Evolutionary conservation across 2,113 vertebrate genomes (phyloP).

Genomic region (Gopherus evgoodei): DNA sequence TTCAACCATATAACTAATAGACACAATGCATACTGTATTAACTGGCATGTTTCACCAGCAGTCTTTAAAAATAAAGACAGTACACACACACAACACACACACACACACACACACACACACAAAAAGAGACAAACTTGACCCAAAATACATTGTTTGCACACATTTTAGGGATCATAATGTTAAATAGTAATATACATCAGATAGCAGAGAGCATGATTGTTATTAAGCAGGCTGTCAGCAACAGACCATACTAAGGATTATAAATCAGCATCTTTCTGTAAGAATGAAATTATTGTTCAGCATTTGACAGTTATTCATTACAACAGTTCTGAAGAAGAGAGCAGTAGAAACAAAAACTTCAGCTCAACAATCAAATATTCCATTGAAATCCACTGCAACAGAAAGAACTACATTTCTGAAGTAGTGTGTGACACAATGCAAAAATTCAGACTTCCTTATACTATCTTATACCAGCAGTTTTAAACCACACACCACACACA

Average conservation of each 20-base stretch:
- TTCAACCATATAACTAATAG: not conserved
- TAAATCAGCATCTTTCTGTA: not conserved
- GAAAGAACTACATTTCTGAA: not conserved
- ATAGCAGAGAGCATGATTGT: not conserved
- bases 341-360: not conserved
- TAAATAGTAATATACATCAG: too few species aligned
- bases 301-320: not conserved
- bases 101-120: too few species aligned
- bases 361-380: not conserved
- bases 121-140: not conserved
- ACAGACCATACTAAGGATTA: not conserved
- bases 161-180: too few species aligned
- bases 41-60: not conserved
- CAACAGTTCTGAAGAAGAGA: not conserved
- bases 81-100: not conserved
- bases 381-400: not conserved
- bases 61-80: not conserved
- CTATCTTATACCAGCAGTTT: not conserved
- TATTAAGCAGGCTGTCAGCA: not conserved
- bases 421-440: not conserved
- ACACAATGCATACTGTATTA: not conserved
- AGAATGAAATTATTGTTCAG: not conserved
- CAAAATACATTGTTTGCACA: not conserved
- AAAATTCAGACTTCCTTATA: not conserved
- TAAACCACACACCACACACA: conserved; percentile 8